Percentiles rank a stretch among this genome's conserved stretches.
Conservation (phyloP, 2,888 invertebrate genomes). For the Caenorhabditis sulstoni region DNA sequence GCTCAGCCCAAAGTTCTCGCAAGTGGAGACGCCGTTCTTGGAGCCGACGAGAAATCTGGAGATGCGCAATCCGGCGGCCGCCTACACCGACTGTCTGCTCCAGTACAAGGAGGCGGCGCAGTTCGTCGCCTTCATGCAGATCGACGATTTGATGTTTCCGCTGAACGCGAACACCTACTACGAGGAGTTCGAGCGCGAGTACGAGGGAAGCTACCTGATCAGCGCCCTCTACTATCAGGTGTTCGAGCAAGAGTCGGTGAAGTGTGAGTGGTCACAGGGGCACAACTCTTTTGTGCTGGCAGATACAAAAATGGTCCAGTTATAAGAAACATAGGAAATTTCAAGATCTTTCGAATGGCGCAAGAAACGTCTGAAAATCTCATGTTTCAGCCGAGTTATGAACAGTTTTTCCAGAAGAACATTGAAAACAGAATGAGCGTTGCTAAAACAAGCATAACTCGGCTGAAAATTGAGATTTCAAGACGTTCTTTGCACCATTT, state of each 20-base stretch:
- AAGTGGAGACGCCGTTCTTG: conserved; percentile 28
- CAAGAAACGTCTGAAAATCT: too few species aligned
- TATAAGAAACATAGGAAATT: too few species aligned
- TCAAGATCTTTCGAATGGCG: too few species aligned
- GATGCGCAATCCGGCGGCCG: conserved; percentile 40
- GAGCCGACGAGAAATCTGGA: conserved; percentile 38
- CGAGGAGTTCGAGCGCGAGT: conserved; percentile 51
- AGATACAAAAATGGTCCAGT: too few species aligned
- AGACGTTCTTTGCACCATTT: too few species aligned
- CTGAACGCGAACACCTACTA: conserved; percentile 38
- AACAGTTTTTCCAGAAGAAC: too few species aligned
- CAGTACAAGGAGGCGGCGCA: conserved; percentile 49
- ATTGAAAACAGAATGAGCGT: too few species aligned
- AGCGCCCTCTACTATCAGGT: conserved; percentile 49
- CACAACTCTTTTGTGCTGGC: too few species aligned
- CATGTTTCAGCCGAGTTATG: too few species aligned
- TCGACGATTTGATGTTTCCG: conserved; percentile 55
- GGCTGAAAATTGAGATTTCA: too few species aligned
- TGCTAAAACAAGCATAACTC: too few species aligned
- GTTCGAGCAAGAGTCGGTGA: conserved; percentile 37
- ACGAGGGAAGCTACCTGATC: conserved; percentile 32
- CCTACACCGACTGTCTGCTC: conserved; percentile 43
- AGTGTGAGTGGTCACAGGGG: too few species aligned
- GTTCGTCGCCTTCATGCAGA: conserved; percentile 47
- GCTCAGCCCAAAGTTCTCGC: conserved; percentile 51